Evolutionary conservation across 92 coral and sea anemone species (phyloP), one percentile per base, ranked within the genome.

Genomic region (Blastomussa wellsi): DNA sequence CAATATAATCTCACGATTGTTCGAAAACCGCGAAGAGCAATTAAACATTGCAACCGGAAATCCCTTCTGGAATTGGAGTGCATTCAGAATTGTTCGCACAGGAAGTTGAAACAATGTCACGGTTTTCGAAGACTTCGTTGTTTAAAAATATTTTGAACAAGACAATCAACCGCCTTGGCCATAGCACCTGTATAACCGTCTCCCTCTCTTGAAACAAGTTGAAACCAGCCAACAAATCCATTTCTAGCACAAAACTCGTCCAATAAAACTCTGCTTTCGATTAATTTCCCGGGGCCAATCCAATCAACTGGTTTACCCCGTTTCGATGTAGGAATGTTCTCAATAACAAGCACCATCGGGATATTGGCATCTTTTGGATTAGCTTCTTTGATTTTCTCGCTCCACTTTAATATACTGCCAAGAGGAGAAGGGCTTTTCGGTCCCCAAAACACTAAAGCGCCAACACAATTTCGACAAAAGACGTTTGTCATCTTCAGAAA

Each of bases 401-500:
- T 92, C 98, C 98, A 94, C 62, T 90, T 92, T 62, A 94, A 66
- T 74, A 92, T 86, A 79, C 95, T 92, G 51, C 89, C 93, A 79
- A 94, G 86, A 17, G 93, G 86, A 59, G 98, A 94, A 12, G 98
- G 98, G 78, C 98, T 94, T 77, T 94, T 94, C 7, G 98, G 98
- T 48, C 98, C 98, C 98, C 98, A 94, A 86, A 94, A 94, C 52
- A 94, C 95, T 4, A 94, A 84, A 28, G 98, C 93, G 2, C 98
- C 98, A 24, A 92, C 89, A n/a, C 95, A 94, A 52, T 91, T 94
- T 47, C 95, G 93, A 79, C 98, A 94, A 49, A 92, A 94, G 42
- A 94, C 92, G 28, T 66, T 82, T 10, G 98, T 94, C 98, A 94
- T 94, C 72, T 94, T 94, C 26, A 94, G 89, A 90, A 94, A 94